phyloP scores from a whole-genome alignment of 2,888 invertebrate species.

The Metacarcinus magister region DNA sequence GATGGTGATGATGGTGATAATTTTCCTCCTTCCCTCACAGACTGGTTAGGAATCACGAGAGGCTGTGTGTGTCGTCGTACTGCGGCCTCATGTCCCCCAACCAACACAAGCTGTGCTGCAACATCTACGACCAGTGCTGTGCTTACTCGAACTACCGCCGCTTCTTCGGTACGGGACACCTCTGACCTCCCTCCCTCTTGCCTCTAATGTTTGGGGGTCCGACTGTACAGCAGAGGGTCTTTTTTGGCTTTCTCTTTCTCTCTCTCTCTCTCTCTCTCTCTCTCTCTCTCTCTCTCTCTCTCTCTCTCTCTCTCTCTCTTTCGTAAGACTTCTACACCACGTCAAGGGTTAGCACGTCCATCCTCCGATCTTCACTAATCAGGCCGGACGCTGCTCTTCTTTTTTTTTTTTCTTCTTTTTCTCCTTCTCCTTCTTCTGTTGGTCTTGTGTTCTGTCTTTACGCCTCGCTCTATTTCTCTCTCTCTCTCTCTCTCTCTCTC shows the following conservation, averaged over 20 bases:
- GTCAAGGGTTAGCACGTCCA: too few relatives aligned
- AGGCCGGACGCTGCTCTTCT: too few relatives aligned
- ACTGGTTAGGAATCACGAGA: neutral
- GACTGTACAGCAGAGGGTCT: neutral
- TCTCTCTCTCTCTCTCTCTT: neutral
- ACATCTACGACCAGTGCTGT: neutral
- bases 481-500: neutral
- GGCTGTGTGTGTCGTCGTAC: neutral
- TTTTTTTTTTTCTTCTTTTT: too few relatives aligned
- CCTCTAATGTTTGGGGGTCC: neutral
- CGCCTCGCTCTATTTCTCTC: too few relatives aligned
- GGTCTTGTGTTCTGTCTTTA: too few relatives aligned
- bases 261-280: conserved; percentile 14
- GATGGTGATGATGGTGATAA: too few relatives aligned
- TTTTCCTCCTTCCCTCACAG: neutral
- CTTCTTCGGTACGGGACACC: neutral
- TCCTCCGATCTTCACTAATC: too few relatives aligned
- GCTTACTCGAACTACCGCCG: neutral
- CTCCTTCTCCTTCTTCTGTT: too few relatives aligned
- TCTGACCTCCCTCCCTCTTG: neutral
- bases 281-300: conserved; percentile 14
- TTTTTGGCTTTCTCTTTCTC: neutral
- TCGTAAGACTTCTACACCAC: neutral
- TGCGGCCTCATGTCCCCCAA: neutral
- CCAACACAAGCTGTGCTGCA: conserved; percentile 12